These are phyloP conservation scores for Balearica regulorum DNA, from an alignment of 2,797 vertebrate species.

Conservation along the genomic window DNA sequence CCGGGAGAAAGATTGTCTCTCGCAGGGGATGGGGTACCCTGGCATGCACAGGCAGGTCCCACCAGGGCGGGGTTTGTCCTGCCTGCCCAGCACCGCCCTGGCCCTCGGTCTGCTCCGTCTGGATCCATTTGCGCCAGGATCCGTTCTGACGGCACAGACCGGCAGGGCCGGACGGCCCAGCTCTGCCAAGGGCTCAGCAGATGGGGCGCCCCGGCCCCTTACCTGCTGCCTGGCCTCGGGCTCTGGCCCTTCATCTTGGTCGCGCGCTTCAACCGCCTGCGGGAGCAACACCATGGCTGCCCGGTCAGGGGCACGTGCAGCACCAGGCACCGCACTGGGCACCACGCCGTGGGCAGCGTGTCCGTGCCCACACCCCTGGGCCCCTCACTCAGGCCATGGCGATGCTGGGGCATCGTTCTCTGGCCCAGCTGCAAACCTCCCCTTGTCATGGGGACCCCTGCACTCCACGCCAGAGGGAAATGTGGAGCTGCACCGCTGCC, in stretches of 20 bases:
- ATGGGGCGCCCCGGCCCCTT: slow-evolving; percentile 53
- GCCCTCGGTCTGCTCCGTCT: background rate
- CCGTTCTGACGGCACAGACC: accelerated
- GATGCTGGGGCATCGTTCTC: background rate
- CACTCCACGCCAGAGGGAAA: accelerated
- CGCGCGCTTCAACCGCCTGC: slow-evolving; percentile 81
- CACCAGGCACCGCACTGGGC: accelerated
- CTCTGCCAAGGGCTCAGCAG: background rate
- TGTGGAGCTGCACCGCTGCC: background rate
- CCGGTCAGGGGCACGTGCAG: background rate
- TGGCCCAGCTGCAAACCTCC: background rate
- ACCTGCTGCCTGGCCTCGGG: slow-evolving; percentile 81
- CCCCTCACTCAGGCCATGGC: accelerated
- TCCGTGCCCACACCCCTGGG: accelerated
- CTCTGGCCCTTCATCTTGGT: slow-evolving; percentile 69
- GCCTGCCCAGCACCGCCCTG: background rate
- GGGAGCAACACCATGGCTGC: slow-evolving; percentile 72
- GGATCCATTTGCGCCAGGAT: background rate
- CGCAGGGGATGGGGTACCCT: background rate
- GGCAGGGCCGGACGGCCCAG: background rate
- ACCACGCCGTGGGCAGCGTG: accelerated
- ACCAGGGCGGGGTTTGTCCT: background rate
- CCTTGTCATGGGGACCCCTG: accelerated
- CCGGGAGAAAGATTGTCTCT: background rate
- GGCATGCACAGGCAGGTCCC: background rate